A percentile compares a stretch with the other conserved stretches of the same genome.
Evolutionary conservation across 2,113 vertebrate genomes (phyloP).

Genomic region (Atherinomorus stipes): DNA sequence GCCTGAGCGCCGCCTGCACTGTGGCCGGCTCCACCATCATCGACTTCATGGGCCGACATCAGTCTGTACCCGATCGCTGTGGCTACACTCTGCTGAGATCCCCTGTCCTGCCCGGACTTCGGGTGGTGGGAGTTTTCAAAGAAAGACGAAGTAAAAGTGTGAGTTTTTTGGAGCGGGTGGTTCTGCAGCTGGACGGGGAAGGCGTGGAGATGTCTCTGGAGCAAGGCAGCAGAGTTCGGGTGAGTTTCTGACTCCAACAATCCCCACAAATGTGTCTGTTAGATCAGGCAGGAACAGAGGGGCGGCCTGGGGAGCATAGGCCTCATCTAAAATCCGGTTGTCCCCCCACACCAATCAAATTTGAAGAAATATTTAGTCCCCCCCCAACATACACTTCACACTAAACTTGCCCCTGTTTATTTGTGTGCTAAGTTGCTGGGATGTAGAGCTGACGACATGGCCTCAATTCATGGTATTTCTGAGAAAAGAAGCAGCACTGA

Average conservation of each 20-base stretch:
- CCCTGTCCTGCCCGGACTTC: neutral
- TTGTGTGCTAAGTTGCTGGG: too few relatives aligned
- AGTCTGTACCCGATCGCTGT: neutral
- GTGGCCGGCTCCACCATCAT: slow-evolving; percentile 1
- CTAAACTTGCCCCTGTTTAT: too few relatives aligned
- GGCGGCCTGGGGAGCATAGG: too few relatives aligned
- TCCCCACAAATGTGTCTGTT: neutral
- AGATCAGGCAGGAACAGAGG: too few relatives aligned
- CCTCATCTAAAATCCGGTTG: too few relatives aligned
- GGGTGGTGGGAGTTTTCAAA: neutral
- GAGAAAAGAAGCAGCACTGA: too few relatives aligned
- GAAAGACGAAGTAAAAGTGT: slow-evolving; percentile 3
- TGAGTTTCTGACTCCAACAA: neutral
- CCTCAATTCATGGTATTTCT: too few relatives aligned
- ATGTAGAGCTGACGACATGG: too few relatives aligned
- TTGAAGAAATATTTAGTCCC: too few relatives aligned
- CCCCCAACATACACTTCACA: too few relatives aligned
- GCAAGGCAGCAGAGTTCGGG: slow-evolving; percentile 5
- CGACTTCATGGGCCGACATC: neutral
- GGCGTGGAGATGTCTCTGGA: neutral
- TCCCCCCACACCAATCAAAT: too few relatives aligned
- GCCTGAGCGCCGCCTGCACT: neutral
- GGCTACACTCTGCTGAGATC: slow-evolving; percentile 1
- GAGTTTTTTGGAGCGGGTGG: slow-evolving; percentile 1
- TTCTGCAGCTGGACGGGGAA: neutral